A percentile compares a stretch with the other conserved stretches of the same genome.
Evolutionary conservation across 2,113 vertebrate species (phyloP).

Genomic region (Cavia porcellus): DNA sequence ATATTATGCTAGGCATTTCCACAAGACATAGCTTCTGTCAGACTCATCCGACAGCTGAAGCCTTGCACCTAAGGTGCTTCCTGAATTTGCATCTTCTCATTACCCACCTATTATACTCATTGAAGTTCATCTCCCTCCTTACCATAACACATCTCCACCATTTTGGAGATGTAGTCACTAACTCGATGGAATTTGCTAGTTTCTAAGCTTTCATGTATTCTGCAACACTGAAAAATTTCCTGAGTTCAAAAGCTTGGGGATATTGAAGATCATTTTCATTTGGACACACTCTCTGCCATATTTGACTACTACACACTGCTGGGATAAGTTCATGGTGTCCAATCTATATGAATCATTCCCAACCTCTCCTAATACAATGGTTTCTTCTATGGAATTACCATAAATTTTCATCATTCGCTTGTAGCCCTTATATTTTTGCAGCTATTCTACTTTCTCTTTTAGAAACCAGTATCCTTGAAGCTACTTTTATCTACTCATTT

Average conservation of each 20-base stretch:
- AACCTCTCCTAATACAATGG: neutral
- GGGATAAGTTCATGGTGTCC: neutral
- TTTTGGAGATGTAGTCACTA: neutral
- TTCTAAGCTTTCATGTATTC: neutral
- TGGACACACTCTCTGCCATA: neutral
- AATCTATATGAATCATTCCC: neutral
- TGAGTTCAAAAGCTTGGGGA: neutral
- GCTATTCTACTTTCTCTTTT: neutral
- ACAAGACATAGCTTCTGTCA: neutral
- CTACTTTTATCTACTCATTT: neutral
- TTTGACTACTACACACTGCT: neutral
- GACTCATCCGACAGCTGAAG: neutral
- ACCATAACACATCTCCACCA: neutral
- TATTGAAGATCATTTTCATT: neutral
- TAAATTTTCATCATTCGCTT: slow-evolving; percentile 25
- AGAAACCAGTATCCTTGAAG: neutral
- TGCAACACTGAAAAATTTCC: neutral
- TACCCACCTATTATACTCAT: neutral
- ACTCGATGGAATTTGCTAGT: neutral
- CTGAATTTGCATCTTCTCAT: neutral
- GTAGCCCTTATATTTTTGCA: neutral
- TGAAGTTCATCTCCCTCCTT: neutral
- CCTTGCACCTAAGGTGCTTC: neutral
- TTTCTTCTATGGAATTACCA: slow-evolving; percentile 25
- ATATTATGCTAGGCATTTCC: neutral